Percentiles rank a stretch among this genome's conserved stretches.
These are phyloP conservation scores for Trichechus manatus DNA, from an alignment of 2,113 vertebrate species.

Conservation along the genomic window DNA sequence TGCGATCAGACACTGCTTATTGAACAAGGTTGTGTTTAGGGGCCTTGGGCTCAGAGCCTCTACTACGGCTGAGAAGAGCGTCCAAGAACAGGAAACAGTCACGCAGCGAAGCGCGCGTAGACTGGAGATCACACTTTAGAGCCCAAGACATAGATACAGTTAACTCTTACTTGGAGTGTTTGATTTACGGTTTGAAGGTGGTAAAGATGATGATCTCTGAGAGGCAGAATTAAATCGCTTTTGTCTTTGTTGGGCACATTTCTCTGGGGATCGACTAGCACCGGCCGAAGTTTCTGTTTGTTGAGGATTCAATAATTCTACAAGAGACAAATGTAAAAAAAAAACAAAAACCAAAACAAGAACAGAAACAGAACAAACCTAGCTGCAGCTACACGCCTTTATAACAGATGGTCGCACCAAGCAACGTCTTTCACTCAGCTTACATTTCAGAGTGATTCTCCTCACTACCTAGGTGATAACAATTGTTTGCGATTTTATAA, in stretches of 20 bases:
- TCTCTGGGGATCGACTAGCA: constrained; percentile 87
- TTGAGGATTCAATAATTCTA: constrained; percentile 88
- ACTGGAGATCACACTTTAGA: not conserved
- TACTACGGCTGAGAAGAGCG: not conserved
- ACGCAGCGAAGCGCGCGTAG: rapidly evolving
- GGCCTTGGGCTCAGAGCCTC: not conserved
- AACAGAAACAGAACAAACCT: not conserved
- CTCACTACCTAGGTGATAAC: not conserved
- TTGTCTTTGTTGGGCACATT: constrained; percentile 87
- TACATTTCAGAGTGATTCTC: not conserved
- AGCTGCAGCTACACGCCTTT: not conserved
- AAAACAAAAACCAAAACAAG: not conserved
- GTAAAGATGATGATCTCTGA: constrained; percentile 95
- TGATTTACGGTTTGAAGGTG: constrained; percentile 91
- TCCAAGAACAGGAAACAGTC: not conserved
- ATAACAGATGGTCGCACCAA: not conserved
- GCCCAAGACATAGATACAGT: not conserved
- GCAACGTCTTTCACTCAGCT: not conserved
- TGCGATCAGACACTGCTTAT: not conserved
- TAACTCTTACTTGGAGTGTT: constrained; percentile 91
- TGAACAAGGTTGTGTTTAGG: not conserved
- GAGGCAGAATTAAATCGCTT: constrained; percentile 91
- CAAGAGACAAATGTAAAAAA: constrained; percentile 29
- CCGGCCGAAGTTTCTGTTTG: constrained; percentile 86
- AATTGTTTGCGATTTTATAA: not conserved